These are phyloP conservation scores for Prunella himalayana DNA, from an alignment of 2,113 vertebrate species.

Conservation along the genomic window DNA sequence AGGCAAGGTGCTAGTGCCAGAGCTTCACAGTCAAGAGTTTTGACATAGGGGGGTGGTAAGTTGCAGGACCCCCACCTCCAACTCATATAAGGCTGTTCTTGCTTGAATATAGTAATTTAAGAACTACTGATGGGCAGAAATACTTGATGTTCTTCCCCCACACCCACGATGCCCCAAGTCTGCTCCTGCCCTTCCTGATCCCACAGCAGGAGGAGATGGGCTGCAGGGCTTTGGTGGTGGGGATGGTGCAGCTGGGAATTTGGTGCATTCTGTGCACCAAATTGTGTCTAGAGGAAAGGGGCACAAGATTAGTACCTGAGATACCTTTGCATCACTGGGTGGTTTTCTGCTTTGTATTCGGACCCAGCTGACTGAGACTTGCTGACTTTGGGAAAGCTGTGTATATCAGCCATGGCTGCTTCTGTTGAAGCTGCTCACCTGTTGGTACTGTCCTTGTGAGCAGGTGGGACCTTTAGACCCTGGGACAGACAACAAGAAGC, in stretches of 20 bases:
- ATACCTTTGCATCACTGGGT: background rate
- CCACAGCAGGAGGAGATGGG: background rate
- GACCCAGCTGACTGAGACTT: background rate
- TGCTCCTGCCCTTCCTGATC: background rate
- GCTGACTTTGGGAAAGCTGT: background rate
- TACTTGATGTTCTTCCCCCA: background rate
- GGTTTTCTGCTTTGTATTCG: background rate
- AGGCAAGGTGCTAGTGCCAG: background rate
- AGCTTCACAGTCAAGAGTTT: background rate
- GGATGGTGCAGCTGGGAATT: background rate
- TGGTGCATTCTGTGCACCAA: fast-evolving
- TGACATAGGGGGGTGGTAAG: fast-evolving
- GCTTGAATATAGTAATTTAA: background rate
- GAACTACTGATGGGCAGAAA: background rate
- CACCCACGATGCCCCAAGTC: background rate
- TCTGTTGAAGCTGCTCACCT: background rate
- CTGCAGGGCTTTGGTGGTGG: background rate
- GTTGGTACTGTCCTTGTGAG: background rate
- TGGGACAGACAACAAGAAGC: background rate
- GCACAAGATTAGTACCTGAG: background rate
- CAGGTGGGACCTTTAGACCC: background rate
- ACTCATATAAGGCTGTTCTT: background rate
- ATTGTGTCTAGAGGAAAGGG: too few relatives aligned
- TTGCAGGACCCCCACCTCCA: background rate
- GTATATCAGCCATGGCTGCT: background rate